Conservation (phyloP, 2,888 invertebrate genomes). For the Mythimna pallens region DNA sequence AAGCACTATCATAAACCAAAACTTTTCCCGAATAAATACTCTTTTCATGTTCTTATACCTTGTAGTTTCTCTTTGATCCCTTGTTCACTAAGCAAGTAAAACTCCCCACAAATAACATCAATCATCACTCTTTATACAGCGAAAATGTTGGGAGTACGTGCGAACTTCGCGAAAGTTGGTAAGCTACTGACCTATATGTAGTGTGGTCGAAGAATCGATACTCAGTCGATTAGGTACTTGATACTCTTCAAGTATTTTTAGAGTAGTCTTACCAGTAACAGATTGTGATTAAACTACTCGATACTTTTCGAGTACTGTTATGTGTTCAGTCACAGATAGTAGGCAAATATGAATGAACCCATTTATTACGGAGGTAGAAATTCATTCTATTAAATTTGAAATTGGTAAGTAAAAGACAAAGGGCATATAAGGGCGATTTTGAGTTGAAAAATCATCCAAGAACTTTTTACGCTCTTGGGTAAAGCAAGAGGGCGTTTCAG, state of each 20-base stretch:
- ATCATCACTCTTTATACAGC: conserved; percentile 45
- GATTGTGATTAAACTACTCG: neutral
- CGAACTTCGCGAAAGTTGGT: conserved; percentile 29
- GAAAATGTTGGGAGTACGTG: conserved; percentile 27
- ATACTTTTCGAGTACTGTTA: neutral
- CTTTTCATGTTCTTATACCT: conserved; percentile 34
- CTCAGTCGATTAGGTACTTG: neutral
- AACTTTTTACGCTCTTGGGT: no score
- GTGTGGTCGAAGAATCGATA: conserved; percentile 11
- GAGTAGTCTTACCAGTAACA: neutral
- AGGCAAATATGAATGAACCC: no score
- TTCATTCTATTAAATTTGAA: no score
- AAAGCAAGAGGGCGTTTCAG: no score
- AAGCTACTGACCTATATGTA: conserved; percentile 91
- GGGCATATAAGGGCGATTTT: no score
- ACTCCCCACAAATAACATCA: conserved; percentile 53
- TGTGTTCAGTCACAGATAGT: neutral
- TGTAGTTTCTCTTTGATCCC: conserved; percentile 38
- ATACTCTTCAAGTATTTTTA: neutral
- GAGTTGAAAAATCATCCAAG: no score
- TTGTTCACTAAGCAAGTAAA: conserved; percentile 32
- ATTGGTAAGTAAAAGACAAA: no score
- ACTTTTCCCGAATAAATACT: conserved; percentile 1
- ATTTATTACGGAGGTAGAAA: no score
- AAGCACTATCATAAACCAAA: neutral